Conservation (phyloP, 2,888 invertebrate genomes). For the Epistrophe eligans region DNA sequence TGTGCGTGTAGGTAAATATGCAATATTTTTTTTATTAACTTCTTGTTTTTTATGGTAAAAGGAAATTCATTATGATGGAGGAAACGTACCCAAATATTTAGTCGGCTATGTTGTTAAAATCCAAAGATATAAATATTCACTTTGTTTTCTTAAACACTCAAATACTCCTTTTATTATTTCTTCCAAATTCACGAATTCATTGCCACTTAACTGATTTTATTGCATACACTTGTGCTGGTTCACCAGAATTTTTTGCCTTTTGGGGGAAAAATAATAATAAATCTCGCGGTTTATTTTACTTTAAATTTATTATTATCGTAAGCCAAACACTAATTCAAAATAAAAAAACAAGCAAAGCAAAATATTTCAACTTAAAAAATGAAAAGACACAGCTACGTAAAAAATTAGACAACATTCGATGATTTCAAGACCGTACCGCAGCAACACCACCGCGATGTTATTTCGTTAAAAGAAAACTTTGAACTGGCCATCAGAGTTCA, state of each 20-base stretch:
- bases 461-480: not conserved
- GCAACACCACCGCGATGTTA: not conserved
- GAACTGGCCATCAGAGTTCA: constrained; percentile 10
- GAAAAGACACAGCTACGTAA: not conserved
- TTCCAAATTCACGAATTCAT: constrained; percentile 18
- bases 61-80: constrained; percentile 33
- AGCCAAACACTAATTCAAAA: not conserved
- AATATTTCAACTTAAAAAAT: not conserved
- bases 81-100: constrained; percentile 14
- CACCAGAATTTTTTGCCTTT: not conserved
- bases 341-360: not conserved
- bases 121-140: constrained; percentile 7
- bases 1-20: constrained; percentile 1
- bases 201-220: constrained; percentile 22
- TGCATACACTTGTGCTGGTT: constrained; percentile 16
- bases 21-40: constrained; percentile 16
- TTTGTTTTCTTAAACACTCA: constrained; percentile 15
- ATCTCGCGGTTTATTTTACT: not conserved
- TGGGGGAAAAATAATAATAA: not conserved
- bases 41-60: constrained; percentile 38
- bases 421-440: not conserved
- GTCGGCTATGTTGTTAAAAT: constrained; percentile 5
- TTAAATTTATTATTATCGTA: not conserved
- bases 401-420: not conserved
- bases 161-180: constrained; percentile 5